Base-by-base conservation (phyloP, 1,140 invertebrate species). In the Dreissena polymorpha region DNA sequence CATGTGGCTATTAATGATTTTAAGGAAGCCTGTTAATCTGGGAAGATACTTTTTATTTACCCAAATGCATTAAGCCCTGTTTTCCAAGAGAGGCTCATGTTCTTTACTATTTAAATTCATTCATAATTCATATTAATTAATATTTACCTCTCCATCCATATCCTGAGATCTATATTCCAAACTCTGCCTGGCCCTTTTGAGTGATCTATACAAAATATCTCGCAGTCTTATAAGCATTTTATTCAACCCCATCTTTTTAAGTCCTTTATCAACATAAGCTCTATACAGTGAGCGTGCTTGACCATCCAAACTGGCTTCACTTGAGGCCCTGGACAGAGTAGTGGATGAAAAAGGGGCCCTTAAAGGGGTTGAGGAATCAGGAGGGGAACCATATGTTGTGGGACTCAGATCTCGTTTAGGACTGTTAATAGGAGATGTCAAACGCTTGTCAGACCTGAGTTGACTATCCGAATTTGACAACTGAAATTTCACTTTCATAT, bases 221-320 rank as follows among this genome's bases (percentile, higher is more conserved):
- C 89, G 76, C 10, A 94, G 88, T 75, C 93, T 88, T 39, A 91
- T 80, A 78, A 93, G 90, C 75, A 93, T 96, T 90, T 97, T 97
- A 51, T 95, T 95, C 65, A 98, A 93, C 0, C 97, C 96, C 86
- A 96, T 95, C 18, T 96, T 97, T 92, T 97, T 97, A 23, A 98
- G 93, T 68, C 96, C 95, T 92, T 97, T 96, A 91, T 97, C 96
- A 75, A 98, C 97, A 90, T 97, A 98, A 86, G 96, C 95, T 80
- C 96, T 92, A 87, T 93, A 94, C 7, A 92, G 88, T 18, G 87
- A 85, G 18, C 80, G 81, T 5, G 72, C 83, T 69, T 92, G 91
- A 50, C 86, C 90, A 84, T 91, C 91, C 51, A 91, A 69, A 83
- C 90, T 92, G 10, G 88, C 86, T 29, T 91, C 91, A 84, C 89